Conservation (phyloP, 2,113 vertebrate species). For the Erythrolamprus reginae region DNA sequence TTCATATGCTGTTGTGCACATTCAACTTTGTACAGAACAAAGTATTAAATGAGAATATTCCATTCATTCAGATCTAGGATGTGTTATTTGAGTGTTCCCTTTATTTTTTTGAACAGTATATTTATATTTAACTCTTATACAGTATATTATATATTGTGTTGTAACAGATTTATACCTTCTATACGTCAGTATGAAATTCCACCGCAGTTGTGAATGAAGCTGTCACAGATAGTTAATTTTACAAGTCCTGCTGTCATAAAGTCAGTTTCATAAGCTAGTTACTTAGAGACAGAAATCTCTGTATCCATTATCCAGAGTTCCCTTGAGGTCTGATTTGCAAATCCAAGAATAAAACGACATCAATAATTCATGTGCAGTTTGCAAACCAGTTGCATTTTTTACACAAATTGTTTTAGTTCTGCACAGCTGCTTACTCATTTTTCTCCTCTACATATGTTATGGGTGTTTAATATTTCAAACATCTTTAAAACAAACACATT, state of each 20-base stretch:
- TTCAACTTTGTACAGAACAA: too few relatives aligned
- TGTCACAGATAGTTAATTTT: constrained; percentile 20
- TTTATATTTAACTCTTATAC: too few relatives aligned
- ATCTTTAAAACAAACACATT: background rate
- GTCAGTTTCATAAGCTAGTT: constrained; percentile 8
- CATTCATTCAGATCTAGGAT: too few relatives aligned
- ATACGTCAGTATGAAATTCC: background rate
- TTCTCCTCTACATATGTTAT: background rate
- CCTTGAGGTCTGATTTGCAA: constrained; percentile 8
- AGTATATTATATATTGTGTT: background rate
- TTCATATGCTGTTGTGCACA: too few relatives aligned
- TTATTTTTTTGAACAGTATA: too few relatives aligned
- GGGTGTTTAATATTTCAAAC: background rate
- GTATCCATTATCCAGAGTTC: constrained; percentile 20
- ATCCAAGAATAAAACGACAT: constrained; percentile 19
- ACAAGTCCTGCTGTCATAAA: constrained; percentile 11
- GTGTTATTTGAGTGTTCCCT: too few relatives aligned
- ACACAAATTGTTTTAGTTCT: constrained; percentile 2
- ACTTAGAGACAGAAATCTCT: constrained; percentile 18
- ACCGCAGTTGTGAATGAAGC: constrained; percentile 11
- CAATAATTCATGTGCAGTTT: constrained; percentile 20
- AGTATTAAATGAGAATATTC: too few relatives aligned
- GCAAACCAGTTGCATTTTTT: constrained; percentile 5
- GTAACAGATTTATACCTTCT: background rate
- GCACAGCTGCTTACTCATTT: background rate